Evolutionary conservation across 2,888 invertebrate genomes (phyloP), one percentile per base, ranked within the genome.

Genomic region (Alviniconcha strummeri): DNA sequence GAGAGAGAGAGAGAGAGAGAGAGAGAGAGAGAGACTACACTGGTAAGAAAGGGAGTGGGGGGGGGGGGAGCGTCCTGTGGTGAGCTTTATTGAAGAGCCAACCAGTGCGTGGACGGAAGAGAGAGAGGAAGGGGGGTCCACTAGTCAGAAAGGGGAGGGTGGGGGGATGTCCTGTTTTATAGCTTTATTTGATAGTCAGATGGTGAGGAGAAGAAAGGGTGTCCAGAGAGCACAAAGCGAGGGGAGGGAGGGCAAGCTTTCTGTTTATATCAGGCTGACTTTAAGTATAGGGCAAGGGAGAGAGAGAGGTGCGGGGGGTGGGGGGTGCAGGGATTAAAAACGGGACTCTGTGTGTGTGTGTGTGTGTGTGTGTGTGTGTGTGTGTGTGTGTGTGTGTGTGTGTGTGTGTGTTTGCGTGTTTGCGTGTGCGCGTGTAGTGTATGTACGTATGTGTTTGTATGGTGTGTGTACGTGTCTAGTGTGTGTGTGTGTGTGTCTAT

Each of bases 281-380:
- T 36, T 3, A 36, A 36, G 0, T 36, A 36, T 36, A 64, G 64
- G 15, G 64, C 1, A 15, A 64, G 64, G 15, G 64, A 64, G 64
- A 64, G 64, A 64, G 64, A 64, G 64, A 64, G 64, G 15, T 9
- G 15, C 13, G 15, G 64, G 15, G 64, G 15, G 64, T 13, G 64
- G 15, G 64, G 15, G 64, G 15, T 9, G 15, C 3, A 64, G 64
- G 4, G 64, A 64, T 9, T 13, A 15, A 64, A 15, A 64, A 9
- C 9, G 64, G 15, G 13, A 64, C 9, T 64, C 1, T 72, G 72
- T 72, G 72, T 72, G 72, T 72, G 72, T 72, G 72, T 72, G 72
- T 72, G 72, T 72, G 72, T 72, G 72, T 72, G 72, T 72, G 72
- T 52, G 72, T 52, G 72, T 72, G 72, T 72, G 36, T 52, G 72